A percentile compares a stretch with the other conserved stretches of the same genome.
phyloP scores from a whole-genome alignment of 2,113 vertebrate genomes.

The Naja naja region DNA sequence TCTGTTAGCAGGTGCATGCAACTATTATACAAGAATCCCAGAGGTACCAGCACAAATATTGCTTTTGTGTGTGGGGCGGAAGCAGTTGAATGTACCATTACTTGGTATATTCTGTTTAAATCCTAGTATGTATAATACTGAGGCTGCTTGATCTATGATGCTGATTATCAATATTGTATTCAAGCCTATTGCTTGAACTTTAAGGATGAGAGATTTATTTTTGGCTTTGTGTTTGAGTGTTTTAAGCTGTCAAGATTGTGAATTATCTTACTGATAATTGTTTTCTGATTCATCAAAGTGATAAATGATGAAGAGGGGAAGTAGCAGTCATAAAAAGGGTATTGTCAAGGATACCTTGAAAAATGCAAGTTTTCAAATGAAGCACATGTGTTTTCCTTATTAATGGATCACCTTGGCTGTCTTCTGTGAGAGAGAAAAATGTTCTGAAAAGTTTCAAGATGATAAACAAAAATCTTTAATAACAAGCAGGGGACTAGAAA shows the following conservation, averaged over 20 bases:
- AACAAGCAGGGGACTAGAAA: constrained; percentile 30
- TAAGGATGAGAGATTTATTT: constrained; percentile 64
- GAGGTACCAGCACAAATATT: too few species aligned
- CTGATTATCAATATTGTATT: neutral
- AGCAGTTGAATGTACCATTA: neutral
- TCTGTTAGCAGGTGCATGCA: neutral
- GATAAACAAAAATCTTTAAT: neutral
- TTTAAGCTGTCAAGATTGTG: constrained; percentile 70
- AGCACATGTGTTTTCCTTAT: constrained; percentile 27
- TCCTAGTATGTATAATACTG: neutral
- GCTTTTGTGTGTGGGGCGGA: too few species aligned
- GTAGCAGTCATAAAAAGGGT: constrained; percentile 62
- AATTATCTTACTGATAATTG: constrained; percentile 70
- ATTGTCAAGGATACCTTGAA: constrained; percentile 66
- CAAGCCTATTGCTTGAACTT: constrained; percentile 54
- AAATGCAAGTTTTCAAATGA: constrained; percentile 46
- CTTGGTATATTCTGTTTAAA: constrained; percentile 23
- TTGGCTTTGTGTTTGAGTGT: constrained; percentile 61
- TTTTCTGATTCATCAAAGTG: constrained; percentile 69
- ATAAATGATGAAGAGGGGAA: constrained; percentile 63
- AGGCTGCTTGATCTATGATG: rapidly evolving
- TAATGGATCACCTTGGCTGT: constrained; percentile 61
- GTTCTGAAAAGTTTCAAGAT: constrained; percentile 38
- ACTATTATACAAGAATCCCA: neutral
- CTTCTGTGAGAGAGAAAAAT: constrained; percentile 39